Conservation (phyloP, 2,113 vertebrate genomes). For the Crocuta crocuta region DNA sequence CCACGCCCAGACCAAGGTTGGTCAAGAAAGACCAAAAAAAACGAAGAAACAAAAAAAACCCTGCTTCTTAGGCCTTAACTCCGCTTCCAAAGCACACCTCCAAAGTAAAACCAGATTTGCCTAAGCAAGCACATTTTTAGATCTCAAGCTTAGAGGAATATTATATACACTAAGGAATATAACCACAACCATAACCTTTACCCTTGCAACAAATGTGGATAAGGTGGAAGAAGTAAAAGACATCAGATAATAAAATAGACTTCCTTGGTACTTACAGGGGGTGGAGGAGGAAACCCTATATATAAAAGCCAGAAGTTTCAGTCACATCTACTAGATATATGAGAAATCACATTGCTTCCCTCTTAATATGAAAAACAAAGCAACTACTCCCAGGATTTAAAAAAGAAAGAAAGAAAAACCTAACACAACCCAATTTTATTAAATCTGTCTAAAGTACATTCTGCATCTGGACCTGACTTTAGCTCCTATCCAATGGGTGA, state of each 20-base stretch:
- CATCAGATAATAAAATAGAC: not conserved
- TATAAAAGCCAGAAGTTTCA: not conserved
- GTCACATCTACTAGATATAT: not conserved
- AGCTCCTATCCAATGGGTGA: not conserved
- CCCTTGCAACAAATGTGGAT: not conserved
- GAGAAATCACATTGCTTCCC: not conserved
- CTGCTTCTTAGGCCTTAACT: conserved; percentile 7
- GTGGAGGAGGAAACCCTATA: not conserved
- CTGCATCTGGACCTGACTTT: not conserved
- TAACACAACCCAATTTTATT: not conserved
- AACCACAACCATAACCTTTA: not conserved
- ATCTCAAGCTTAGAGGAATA: not conserved
- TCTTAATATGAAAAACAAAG: conserved; percentile 31
- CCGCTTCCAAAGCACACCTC: not conserved
- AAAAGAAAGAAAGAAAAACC: conserved; percentile 32
- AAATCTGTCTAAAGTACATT: not conserved
- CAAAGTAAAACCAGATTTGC: not conserved
- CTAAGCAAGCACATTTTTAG: not conserved
- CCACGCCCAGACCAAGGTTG: not conserved
- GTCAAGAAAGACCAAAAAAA: not conserved
- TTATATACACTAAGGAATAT: not conserved
- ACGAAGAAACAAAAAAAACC: not conserved
- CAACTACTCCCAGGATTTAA: not conserved
- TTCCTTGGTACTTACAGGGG: not conserved
- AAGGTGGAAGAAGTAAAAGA: not conserved